Evolutionary conservation across 2,888 invertebrate species (phyloP).

Genomic region (Netelia fuscicornis): DNA sequence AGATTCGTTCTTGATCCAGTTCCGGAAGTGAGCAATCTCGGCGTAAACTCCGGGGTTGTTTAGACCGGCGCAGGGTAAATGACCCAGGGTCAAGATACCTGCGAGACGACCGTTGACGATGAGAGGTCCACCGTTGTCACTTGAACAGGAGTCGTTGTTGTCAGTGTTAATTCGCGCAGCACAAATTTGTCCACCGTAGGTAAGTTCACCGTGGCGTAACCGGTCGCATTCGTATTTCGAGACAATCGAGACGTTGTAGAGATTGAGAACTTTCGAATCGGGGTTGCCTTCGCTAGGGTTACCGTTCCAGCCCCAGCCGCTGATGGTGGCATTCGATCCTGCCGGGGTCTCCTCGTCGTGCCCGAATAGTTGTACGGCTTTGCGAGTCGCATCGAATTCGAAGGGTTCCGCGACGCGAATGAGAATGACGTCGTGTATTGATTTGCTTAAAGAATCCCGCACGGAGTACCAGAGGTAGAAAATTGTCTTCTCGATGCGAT

Average conservation of each 20-base stretch:
- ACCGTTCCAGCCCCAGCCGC: slow-evolving; percentile 2
- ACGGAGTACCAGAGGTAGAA: slow-evolving; percentile 12
- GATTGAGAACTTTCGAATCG: slow-evolving; percentile 1
- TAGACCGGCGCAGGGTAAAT: slow-evolving; percentile 5
- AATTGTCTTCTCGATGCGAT: background rate
- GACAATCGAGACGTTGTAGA: background rate
- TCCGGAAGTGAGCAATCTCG: slow-evolving; percentile 14
- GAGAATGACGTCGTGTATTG: slow-evolving; percentile 5
- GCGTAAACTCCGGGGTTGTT: slow-evolving; percentile 8
- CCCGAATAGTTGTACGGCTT: slow-evolving; percentile 7
- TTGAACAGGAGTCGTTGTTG: background rate
- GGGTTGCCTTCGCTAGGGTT: background rate
- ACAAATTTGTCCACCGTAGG: slow-evolving; percentile 28
- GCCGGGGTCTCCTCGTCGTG: slow-evolving; percentile 6
- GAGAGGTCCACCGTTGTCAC: slow-evolving; percentile 21
- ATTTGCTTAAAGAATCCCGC: too few relatives aligned
- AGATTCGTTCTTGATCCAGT: slow-evolving; percentile 26
- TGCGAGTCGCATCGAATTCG: background rate
- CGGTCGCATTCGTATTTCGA: slow-evolving; percentile 33
- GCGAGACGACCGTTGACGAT: slow-evolving; percentile 27
- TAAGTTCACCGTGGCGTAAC: background rate
- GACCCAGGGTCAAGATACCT: slow-evolving; percentile 11
- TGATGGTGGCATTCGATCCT: background rate
- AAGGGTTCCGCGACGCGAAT: slow-evolving; percentile 2
- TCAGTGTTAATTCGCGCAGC: background rate